A percentile compares a stretch with the other conserved stretches of the same genome.
phyloP scores from a whole-genome alignment of 2,888 invertebrate species.

The Eutolmus rufibarbis region DNA sequence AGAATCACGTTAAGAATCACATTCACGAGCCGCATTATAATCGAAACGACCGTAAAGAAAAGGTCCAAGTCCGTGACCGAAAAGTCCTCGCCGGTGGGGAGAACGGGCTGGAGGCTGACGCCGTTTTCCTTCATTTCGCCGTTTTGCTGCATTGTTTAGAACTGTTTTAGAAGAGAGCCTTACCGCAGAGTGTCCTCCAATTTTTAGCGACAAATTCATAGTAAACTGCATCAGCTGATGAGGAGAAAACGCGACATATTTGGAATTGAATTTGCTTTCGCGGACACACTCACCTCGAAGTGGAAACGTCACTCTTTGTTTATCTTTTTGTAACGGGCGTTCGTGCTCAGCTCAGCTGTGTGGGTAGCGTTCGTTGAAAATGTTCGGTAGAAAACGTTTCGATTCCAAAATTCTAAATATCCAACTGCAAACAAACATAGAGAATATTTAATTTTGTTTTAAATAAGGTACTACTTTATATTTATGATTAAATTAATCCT shows the following conservation, averaged over 20 bases:
- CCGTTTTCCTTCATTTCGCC: neutral
- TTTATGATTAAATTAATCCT: too few species aligned
- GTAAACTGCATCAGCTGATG: neutral
- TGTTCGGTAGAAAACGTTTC: neutral
- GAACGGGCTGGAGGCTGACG: neutral
- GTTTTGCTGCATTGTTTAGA: neutral
- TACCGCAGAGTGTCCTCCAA: neutral
- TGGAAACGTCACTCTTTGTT: neutral
- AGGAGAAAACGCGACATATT: neutral
- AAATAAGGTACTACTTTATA: too few species aligned
- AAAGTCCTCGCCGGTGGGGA: constrained; percentile 33
- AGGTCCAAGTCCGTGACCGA: constrained; percentile 52
- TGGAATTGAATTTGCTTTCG: neutral
- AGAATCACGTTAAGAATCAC: constrained; percentile 53
- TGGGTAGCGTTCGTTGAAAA: neutral
- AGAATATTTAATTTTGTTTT: too few species aligned
- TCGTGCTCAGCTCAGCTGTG: neutral
- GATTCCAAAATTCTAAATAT: neutral
- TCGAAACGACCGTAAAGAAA: constrained; percentile 52
- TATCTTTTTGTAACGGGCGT: neutral
- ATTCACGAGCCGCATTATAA: constrained; percentile 52
- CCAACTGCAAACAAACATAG: too few species aligned
- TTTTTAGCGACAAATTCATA: neutral
- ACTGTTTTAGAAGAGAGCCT: neutral
- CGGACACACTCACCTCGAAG: neutral